Evolutionary conservation across 2,797 vertebrate species (phyloP).

Genomic region (Picus viridis): DNA sequence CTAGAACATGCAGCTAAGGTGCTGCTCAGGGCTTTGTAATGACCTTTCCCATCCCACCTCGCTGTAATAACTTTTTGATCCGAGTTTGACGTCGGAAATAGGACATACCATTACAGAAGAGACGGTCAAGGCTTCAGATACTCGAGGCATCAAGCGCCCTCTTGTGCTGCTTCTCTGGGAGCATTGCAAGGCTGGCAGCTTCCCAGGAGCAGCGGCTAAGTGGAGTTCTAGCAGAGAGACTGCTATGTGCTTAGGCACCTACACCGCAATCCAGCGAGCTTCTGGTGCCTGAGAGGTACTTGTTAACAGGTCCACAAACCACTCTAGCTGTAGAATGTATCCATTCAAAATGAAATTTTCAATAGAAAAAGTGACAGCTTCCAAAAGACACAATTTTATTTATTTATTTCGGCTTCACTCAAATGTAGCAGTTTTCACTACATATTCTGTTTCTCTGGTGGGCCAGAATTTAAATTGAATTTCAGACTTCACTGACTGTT

Average conservation of each 20-base stretch:
- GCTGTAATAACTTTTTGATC: background rate
- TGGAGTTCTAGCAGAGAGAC: background rate
- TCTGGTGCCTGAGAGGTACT: background rate
- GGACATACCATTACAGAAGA: background rate
- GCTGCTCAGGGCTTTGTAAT: background rate
- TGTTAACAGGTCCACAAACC: background rate
- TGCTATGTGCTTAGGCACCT: background rate
- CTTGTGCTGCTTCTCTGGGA: background rate
- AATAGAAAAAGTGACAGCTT: background rate
- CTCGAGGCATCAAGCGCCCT: conserved; percentile 30
- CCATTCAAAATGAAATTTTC: background rate
- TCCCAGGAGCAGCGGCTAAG: background rate
- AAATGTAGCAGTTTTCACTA: background rate
- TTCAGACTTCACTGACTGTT: background rate
- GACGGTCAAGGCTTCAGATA: background rate
- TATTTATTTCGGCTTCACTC: background rate
- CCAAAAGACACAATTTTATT: background rate
- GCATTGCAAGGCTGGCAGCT: fast-evolving
- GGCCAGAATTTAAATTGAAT: background rate
- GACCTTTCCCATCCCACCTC: background rate
- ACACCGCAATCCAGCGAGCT: fast-evolving
- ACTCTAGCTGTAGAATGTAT: background rate
- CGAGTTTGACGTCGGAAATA: background rate
- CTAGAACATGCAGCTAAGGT: background rate
- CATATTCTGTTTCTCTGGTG: background rate